phyloP scores from a whole-genome alignment of 2,113 vertebrate genomes.

The Ursus arctos region DNA sequence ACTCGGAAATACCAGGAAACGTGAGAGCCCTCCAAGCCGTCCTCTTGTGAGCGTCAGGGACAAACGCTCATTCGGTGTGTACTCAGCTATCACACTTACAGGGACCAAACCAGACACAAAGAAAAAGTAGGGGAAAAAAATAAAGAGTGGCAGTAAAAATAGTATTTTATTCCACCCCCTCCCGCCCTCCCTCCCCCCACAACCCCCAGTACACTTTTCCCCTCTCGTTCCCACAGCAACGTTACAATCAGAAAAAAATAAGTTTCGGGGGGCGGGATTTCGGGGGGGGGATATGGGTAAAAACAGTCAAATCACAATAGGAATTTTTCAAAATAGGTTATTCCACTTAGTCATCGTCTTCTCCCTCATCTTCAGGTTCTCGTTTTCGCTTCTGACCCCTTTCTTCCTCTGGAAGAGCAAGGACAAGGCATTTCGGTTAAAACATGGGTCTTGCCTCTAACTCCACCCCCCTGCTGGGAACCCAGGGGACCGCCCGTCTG shows the following conservation, averaged over 20 bases:
- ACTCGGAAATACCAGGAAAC: neutral
- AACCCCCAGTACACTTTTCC: conserved; percentile 89
- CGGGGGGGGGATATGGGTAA: conserved; percentile 88
- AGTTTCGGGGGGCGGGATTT: conserved; percentile 78
- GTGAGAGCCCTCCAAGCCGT: conserved; percentile 47
- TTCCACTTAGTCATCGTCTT: conserved; percentile 94
- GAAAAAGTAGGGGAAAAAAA: conserved; percentile 80
- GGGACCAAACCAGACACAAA: conserved; percentile 84
- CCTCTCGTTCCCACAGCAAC: conserved; percentile 94
- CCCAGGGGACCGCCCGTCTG: neutral
- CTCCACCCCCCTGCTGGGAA: neutral
- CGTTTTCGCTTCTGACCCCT: conserved; percentile 98
- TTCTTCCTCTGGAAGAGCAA: conserved; percentile 89
- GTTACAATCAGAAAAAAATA: conserved; percentile 90
- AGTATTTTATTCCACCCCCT: conserved; percentile 88
- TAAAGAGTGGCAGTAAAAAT: conserved; percentile 90
- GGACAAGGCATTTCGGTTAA: neutral
- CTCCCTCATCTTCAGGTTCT: conserved; percentile 96
- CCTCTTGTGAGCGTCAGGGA: conserved; percentile 79
- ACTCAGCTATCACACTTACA: conserved; percentile 81
- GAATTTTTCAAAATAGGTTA: conserved; percentile 88
- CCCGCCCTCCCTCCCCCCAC: conserved; percentile 81
- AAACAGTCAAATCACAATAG: conserved; percentile 96
- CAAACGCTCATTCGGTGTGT: conserved; percentile 81
- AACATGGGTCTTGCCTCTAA: accelerated